A percentile compares a stretch with the other conserved stretches of the same genome.
phyloP scores from a whole-genome alignment of 2,888 invertebrate genomes.

The Diarsia rubi region DNA sequence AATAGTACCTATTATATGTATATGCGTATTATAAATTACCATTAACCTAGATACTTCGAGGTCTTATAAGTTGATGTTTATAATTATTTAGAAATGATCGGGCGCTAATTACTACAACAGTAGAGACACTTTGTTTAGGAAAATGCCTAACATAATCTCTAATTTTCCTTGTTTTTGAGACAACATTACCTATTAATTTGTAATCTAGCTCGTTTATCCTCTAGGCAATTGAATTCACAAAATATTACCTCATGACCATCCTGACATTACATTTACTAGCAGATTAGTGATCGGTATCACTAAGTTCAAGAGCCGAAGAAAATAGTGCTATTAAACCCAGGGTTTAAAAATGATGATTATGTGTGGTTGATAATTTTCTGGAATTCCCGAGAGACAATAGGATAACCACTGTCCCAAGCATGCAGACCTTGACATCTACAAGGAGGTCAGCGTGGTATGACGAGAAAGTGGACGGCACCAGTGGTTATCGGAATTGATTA shows the following conservation, averaged over 20 bases:
- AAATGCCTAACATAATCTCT: conserved; percentile 1
- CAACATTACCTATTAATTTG: not conserved
- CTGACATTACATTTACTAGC: not conserved
- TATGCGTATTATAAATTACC: not conserved
- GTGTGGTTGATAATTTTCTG: not conserved
- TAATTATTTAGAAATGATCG: not conserved
- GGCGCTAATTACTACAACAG: not conserved
- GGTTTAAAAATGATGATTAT: not conserved
- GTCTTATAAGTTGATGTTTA: not conserved
- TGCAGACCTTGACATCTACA: too few relatives aligned
- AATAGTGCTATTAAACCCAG: not conserved
- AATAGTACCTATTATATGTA: too few relatives aligned
- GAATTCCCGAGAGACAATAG: not conserved
- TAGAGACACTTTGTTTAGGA: not conserved
- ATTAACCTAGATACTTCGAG: not conserved
- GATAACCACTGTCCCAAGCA: not conserved
- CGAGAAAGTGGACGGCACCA: not conserved
- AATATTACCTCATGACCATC: not conserved
- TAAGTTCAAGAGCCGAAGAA: not conserved
- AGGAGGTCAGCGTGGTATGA: too few relatives aligned
- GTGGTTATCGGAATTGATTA: too few relatives aligned
- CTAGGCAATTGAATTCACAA: not conserved
- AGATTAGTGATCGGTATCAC: not conserved
- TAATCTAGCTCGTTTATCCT: conserved; percentile 1
- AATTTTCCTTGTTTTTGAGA: conserved; percentile 28